phyloP scores from a whole-genome alignment of 2,888 invertebrate species.

The Tenthredo mesomela region DNA sequence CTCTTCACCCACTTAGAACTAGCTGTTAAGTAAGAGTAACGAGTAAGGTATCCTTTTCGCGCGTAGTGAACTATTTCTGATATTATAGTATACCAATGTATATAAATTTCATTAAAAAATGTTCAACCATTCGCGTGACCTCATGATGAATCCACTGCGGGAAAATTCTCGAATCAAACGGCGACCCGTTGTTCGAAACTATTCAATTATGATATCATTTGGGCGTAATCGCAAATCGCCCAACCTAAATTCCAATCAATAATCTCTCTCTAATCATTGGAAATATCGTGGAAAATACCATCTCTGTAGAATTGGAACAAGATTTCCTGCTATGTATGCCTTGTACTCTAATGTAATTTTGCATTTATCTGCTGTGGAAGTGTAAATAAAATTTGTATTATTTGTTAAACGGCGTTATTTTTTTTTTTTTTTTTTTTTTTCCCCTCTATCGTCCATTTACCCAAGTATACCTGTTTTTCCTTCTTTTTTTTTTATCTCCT shows the following conservation, averaged over 20 bases:
- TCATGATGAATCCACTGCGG: neutral
- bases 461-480: neutral
- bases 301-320: neutral
- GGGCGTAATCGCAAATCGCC: neutral
- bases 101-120: neutral
- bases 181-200: neutral
- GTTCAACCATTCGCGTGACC: neutral
- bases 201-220: neutral
- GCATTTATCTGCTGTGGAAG: neutral
- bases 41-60: neutral
- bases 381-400: slow-evolving; percentile 38
- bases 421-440: neutral
- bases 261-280: neutral
- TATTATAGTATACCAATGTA: neutral
- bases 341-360: neutral
- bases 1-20: neutral
- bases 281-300: neutral
- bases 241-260: neutral
- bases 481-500: neutral
- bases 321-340: neutral
- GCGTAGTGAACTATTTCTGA: neutral
- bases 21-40: neutral
- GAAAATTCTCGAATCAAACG: no score
- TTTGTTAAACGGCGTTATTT: slow-evolving; percentile 11
- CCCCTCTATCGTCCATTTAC: neutral